These are phyloP conservation scores for Drosophila paracracens DNA, from an alignment of 2,888 invertebrate genomes.

Conservation along the genomic window DNA sequence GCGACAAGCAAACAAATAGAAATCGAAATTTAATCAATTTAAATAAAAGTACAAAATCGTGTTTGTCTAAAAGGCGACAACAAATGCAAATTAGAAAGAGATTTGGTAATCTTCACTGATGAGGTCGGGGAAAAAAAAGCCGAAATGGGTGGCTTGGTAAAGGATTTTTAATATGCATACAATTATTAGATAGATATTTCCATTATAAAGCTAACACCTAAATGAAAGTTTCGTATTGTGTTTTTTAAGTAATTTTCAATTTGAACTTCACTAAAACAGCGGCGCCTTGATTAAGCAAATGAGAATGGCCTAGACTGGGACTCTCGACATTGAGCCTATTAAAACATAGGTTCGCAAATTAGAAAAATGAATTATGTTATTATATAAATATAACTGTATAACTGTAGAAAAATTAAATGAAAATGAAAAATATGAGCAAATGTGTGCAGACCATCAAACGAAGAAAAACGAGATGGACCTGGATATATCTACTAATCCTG, in stretches of 20 bases:
- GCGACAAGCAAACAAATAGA: constrained; percentile 39
- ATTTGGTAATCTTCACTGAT: not conserved
- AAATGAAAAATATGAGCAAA: not conserved
- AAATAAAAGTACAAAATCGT: constrained; percentile 75
- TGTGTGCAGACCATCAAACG: not conserved
- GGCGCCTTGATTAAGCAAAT: no score
- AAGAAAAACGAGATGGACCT: not conserved
- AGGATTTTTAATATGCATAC: not conserved
- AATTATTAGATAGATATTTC: not conserved
- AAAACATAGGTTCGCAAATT: not conserved
- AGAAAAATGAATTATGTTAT: not conserved
- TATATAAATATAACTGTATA: not conserved
- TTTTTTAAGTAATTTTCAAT: not conserved
- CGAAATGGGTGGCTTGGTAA: not conserved
- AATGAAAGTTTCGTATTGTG: not conserved
- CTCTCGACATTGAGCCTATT: not conserved
- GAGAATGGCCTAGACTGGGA: not conserved
- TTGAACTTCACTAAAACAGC: not conserved
- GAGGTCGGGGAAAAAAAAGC: not conserved
- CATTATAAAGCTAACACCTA: not conserved
- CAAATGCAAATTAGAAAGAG: constrained; percentile 5
- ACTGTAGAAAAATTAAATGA: not conserved
- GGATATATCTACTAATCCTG: not conserved
- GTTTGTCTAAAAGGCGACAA: constrained; percentile 63
- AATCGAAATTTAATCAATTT: constrained; percentile 72